A percentile compares a stretch with the other conserved stretches of the same genome.
Conservation (phyloP, 2,888 invertebrate species). For the Hydropsyche betteni region DNA sequence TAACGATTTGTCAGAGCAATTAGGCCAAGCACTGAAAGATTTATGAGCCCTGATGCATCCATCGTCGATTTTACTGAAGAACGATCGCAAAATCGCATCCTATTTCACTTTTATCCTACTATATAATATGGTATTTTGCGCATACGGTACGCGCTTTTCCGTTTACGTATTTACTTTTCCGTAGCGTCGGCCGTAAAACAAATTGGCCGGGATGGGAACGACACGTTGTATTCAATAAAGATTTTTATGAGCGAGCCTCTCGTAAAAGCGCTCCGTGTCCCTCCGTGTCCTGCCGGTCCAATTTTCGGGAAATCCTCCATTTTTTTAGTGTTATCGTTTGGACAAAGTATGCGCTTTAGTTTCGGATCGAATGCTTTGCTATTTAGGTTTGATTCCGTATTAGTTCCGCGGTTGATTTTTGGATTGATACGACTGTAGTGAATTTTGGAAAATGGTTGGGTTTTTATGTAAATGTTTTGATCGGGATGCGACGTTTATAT, state of each 20-base stretch:
- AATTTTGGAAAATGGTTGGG: too few species aligned
- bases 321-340: constrained; percentile 17
- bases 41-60: neutral
- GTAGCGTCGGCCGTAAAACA: constrained; percentile 47
- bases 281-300: constrained; percentile 15
- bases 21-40: constrained; percentile 2
- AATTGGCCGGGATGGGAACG: constrained; percentile 48
- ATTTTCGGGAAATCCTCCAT: constrained; percentile 22
- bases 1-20: constrained; percentile 23
- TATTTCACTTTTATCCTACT: too few species aligned
- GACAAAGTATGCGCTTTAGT: too few species aligned
- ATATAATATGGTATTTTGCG: too few species aligned
- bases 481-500: too few species aligned
- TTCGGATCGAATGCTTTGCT: too few species aligned
- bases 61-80: neutral
- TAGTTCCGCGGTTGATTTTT: too few species aligned
- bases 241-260: constrained; percentile 47
- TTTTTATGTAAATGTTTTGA: too few species aligned
- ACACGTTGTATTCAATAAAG: constrained; percentile 49
- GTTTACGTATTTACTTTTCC: constrained; percentile 45
- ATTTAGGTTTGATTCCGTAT: too few species aligned
- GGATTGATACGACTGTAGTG: too few species aligned
- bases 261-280: constrained; percentile 46
- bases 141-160: too few species aligned
- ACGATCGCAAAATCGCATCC: neutral